Conservation (phyloP, 2,113 vertebrate species). For the Hippocampus guttulatus region DNA sequence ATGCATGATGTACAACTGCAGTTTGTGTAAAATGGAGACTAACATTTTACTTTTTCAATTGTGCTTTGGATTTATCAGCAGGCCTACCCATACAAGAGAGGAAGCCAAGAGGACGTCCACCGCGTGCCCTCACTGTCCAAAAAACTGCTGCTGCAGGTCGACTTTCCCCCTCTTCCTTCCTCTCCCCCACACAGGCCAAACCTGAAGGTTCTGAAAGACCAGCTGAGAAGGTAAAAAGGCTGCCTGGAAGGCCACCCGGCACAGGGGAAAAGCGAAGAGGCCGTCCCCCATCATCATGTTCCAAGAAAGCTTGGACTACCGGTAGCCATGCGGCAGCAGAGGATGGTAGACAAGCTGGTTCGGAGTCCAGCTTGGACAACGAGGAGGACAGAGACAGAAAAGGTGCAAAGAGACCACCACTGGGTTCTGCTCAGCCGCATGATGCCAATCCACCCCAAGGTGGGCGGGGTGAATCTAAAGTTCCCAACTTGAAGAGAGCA, state of each 20-base stretch:
- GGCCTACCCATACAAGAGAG: slow-evolving; percentile 63
- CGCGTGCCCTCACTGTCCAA: slow-evolving; percentile 60
- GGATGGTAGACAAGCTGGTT: slow-evolving; percentile 58
- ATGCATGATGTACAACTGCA: background rate
- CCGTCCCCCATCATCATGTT: slow-evolving; percentile 84
- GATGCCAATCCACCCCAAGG: slow-evolving; percentile 59
- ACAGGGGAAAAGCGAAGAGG: slow-evolving; percentile 88
- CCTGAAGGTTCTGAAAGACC: slow-evolving; percentile 73
- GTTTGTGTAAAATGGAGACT: background rate
- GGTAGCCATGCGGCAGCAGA: slow-evolving; percentile 72
- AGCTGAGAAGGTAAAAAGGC: slow-evolving; percentile 83
- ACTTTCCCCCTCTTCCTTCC: slow-evolving; percentile 43
- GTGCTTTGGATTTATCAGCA: slow-evolving; percentile 1
- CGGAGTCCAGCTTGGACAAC: slow-evolving; percentile 55
- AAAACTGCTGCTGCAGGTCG: slow-evolving; percentile 51
- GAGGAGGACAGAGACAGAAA: slow-evolving; percentile 84
- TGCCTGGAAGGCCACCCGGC: slow-evolving; percentile 75
- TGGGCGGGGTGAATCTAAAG: slow-evolving; percentile 64
- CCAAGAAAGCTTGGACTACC: slow-evolving; percentile 73
- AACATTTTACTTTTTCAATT: background rate
- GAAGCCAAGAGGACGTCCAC: slow-evolving; percentile 77
- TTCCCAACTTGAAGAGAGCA: slow-evolving; percentile 85
- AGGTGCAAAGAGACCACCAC: slow-evolving; percentile 75
- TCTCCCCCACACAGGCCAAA: slow-evolving; percentile 71
- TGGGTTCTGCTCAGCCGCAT: slow-evolving; percentile 56